A percentile compares a stretch with the other conserved stretches of the same genome.
Conservation (phyloP, 2,113 vertebrate species). For the Bagarius yarrelli region DNA sequence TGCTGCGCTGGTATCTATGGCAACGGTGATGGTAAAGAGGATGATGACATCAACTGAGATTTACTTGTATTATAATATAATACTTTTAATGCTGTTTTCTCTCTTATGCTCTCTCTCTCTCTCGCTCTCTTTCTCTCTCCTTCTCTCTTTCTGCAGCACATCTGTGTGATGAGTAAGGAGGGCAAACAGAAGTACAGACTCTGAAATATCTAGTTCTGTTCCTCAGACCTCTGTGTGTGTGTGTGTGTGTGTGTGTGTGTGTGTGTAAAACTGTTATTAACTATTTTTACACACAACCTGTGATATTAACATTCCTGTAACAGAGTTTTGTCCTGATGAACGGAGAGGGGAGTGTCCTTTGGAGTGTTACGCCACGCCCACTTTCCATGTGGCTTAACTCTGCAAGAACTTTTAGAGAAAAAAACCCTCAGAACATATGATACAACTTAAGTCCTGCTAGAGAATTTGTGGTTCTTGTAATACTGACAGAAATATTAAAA, state of each 20-base stretch:
- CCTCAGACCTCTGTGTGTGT: not conserved
- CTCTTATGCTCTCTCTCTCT: not conserved
- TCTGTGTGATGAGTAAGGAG: constrained; percentile 86
- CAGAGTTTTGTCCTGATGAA: not conserved
- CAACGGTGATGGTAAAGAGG: too few relatives aligned
- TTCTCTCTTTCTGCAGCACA: constrained; percentile 72
- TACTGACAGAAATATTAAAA: too few relatives aligned
- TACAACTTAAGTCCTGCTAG: too few relatives aligned
- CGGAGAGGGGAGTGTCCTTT: not conserved
- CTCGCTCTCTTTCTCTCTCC: not conserved
- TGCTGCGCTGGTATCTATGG: not conserved
- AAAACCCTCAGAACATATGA: too few relatives aligned
- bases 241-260: not conserved
- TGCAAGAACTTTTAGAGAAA: too few relatives aligned
- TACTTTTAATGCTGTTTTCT: too few relatives aligned
- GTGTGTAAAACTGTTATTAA: not conserved
- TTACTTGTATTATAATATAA: too few relatives aligned
- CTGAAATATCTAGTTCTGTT: constrained; percentile 60
- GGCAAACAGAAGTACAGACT: constrained; percentile 89
- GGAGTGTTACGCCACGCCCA: not conserved
- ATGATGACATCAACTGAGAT: too few relatives aligned
- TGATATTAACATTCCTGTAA: not conserved
- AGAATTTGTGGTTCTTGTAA: too few relatives aligned
- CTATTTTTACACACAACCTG: not conserved
- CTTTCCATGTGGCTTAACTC: not conserved